phyloP scores from a whole-genome alignment of 2,888 invertebrate species.

The Cephus spinipes region DNA sequence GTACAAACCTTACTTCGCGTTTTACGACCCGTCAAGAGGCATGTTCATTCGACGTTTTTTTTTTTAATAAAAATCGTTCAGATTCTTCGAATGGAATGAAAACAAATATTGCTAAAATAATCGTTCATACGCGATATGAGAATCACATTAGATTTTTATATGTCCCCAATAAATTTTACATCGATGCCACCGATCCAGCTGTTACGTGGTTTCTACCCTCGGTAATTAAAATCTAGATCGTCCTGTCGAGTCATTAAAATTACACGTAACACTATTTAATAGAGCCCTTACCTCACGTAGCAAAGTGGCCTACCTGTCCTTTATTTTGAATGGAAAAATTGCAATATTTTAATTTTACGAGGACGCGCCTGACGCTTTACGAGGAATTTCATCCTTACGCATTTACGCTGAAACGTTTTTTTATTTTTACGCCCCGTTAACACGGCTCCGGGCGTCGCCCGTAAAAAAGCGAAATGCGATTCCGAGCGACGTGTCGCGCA shows the following conservation, averaged over 20 bases:
- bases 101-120: neutral
- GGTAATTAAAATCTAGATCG: neutral
- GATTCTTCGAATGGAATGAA: neutral
- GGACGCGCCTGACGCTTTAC: neutral
- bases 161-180: neutral
- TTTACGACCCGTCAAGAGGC: too few relatives aligned
- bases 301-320: conserved; percentile 2
- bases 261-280: neutral
- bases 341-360: conserved; percentile 47
- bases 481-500: neutral
- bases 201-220: neutral
- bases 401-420: conserved; percentile 31
- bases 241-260: neutral
- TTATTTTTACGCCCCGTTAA: neutral
- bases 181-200: neutral
- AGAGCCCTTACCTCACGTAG: neutral
- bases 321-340: conserved; percentile 33
- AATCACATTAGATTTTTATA: neutral
- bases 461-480: neutral
- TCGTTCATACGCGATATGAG: neutral
- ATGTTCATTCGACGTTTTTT: neutral
- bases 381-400: conserved; percentile 29
- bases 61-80: neutral
- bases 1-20: too few relatives aligned
- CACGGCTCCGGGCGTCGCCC: neutral